These are phyloP conservation scores for Bombus turneri DNA, from an alignment of 1,140 invertebrate genomes.

Conservation along the genomic window DNA sequence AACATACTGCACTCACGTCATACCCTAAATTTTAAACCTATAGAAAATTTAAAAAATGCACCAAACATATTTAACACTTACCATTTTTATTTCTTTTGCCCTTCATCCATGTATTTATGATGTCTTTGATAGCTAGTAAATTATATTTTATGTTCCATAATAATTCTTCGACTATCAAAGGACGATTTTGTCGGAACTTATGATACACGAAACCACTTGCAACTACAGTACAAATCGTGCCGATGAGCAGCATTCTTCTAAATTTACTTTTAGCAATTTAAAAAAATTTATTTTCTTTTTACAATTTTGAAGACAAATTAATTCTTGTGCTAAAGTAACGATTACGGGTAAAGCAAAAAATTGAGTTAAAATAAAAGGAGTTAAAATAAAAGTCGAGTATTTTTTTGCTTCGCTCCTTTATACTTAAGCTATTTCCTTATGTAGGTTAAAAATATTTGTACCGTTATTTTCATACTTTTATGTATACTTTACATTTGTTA, in stretches of 20 bases:
- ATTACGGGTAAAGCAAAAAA: neutral
- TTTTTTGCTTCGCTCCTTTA: no score
- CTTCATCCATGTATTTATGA: neutral
- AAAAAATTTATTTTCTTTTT: neutral
- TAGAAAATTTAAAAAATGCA: neutral
- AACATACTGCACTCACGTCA: no score
- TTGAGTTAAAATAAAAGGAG: neutral
- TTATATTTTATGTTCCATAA: neutral
- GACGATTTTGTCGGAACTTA: conserved; percentile 50
- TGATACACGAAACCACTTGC: conserved; percentile 65
- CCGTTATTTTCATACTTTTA: no score
- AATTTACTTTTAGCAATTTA: neutral
- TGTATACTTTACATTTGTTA: rapidly evolving
- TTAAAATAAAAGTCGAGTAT: neutral
- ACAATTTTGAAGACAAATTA: neutral
- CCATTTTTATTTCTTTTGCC: conserved; percentile 29
- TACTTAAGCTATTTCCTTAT: no score
- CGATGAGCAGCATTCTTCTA: conserved; percentile 55
- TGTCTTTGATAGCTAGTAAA: neutral
- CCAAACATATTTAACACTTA: conserved; percentile 5
- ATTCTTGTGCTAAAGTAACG: neutral
- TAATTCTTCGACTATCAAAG: conserved; percentile 12
- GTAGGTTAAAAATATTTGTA: no score
- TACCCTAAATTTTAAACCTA: neutral
- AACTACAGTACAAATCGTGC: conserved; percentile 64